Conservation (phyloP, 2,888 invertebrate genomes). For the Meandrusa payeni region DNA sequence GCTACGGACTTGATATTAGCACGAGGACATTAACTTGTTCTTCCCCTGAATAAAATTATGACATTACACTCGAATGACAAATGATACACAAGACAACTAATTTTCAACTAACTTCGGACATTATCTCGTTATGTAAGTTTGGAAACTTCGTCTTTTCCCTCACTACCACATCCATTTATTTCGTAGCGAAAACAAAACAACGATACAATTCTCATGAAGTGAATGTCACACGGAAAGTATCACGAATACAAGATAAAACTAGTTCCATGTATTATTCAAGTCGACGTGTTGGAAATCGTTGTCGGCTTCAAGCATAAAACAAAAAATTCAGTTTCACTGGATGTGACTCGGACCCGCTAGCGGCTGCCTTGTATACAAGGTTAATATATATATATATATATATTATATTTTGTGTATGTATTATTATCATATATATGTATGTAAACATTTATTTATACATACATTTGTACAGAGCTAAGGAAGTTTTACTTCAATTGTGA, state of each 20-base stretch:
- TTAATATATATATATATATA: too few relatives aligned
- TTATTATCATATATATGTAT: too few relatives aligned
- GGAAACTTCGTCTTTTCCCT: background rate
- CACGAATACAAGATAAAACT: conserved; percentile 37
- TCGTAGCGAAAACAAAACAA: conserved; percentile 14
- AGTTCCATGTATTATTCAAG: conserved; percentile 37
- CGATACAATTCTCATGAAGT: conserved; percentile 24
- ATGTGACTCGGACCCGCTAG: too few relatives aligned
- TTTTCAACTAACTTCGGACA: background rate
- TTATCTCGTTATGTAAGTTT: background rate
- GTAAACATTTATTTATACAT: too few relatives aligned
- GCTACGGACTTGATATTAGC: too few relatives aligned
- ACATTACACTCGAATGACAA: too few relatives aligned
- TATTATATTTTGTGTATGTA: too few relatives aligned
- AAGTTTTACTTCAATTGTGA: too few relatives aligned
- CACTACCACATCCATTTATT: conserved; percentile 2
- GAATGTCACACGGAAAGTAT: conserved; percentile 28
- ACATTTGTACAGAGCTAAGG: too few relatives aligned
- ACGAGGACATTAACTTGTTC: too few relatives aligned
- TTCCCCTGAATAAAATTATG: too few relatives aligned
- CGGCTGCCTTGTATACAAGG: too few relatives aligned
- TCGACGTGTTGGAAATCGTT: conserved; percentile 35
- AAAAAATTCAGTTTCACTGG: conserved; percentile 25
- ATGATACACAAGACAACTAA: conserved; percentile 20
- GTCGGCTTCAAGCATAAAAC: conserved; percentile 25